Base-by-base conservation (phyloP, 1,140 invertebrate genomes). In the Phenacoccus solenopsis region DNA sequence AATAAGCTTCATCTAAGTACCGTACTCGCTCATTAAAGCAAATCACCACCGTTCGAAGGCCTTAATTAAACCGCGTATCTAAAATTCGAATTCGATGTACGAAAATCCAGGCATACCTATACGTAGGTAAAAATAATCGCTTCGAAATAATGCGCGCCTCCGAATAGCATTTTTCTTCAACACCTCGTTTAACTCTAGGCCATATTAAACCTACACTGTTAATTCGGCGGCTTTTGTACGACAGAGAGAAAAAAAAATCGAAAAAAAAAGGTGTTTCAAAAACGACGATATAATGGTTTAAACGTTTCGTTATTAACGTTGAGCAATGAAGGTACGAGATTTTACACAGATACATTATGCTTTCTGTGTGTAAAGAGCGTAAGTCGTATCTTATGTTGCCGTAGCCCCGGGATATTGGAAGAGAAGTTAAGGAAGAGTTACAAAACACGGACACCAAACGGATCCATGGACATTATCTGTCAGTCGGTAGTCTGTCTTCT, bases 401-500 rank as follows among this genome's bases (percentile, higher is more conserved):
- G 13, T 49, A 49, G 38, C 38, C 38, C 38, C 38, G 38, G 38
- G 38, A 16, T 49, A 49, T 49, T 49, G 16, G 38, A 49, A 49
- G 38, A 49, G 38, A 49, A 49, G 38, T 49, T 49, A 64, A 64
- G 59, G 59, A 64, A 64, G 59, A 64, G 59, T 64, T 64, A 25
- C 13, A 59, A 20, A 59, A 64, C 59, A 64, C 59, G 59, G 59
- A 64, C 59, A 64, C 59, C 22, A 64, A 64, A 64, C 59, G 59
- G 59, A 64, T 64, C 59, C 59, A 64, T 64, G 59, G 59, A 64
- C 59, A 64, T 64, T 27, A 64, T 64, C 59, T 64, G 59, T 64
- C 59, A 64, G 59, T 64, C 59, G 59, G 59, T 64, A 27, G 59
- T 64, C 59, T 64, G 20, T 64, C 59, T 64, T 64, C 59, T 64